Evolutionary conservation across 2,797 vertebrate genomes (phyloP).

Genomic region (Acanthurus leucopareius): DNA sequence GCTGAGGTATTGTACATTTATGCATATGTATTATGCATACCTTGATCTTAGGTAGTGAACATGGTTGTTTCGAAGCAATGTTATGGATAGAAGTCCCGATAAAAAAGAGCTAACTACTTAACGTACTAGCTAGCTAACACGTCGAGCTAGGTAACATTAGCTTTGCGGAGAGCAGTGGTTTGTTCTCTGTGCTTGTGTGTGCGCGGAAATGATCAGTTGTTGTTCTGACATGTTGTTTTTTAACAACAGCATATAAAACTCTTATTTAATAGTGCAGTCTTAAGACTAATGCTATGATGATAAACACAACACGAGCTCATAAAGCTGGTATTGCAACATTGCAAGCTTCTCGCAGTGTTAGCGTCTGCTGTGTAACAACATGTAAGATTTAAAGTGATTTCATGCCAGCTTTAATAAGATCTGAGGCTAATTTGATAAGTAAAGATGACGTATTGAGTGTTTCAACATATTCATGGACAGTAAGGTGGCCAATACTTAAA

Average conservation of each 20-base stretch:
- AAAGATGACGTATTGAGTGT: neutral
- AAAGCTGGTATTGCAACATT: neutral
- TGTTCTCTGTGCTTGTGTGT: conserved; percentile 18
- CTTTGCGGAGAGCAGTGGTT: conserved; percentile 54
- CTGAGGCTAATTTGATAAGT: neutral
- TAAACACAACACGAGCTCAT: neutral
- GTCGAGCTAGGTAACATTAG: conserved; percentile 63
- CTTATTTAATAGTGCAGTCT: neutral
- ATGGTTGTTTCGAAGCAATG: neutral
- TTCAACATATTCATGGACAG: neutral
- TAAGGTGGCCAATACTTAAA: too few relatives aligned
- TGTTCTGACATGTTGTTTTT: conserved; percentile 30
- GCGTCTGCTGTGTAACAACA: conserved; percentile 19
- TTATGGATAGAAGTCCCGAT: conserved; percentile 29
- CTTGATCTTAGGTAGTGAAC: neutral
- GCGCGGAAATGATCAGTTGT: conserved; percentile 60
- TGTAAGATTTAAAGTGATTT: conserved; percentile 12
- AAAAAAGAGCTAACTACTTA: conserved; percentile 69
- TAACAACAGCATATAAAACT: neutral
- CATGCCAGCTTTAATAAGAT: conserved; percentile 24
- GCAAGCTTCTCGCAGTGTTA: conserved; percentile 28
- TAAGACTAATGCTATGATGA: conserved; percentile 10
- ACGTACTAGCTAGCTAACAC: conserved; percentile 62
- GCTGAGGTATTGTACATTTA: conserved; percentile 54
- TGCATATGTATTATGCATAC: neutral